Evolutionary conservation across 2,888 invertebrate species (phyloP), one percentile per base, ranked within the genome.

Genomic region (Cheilosia urbana): DNA sequence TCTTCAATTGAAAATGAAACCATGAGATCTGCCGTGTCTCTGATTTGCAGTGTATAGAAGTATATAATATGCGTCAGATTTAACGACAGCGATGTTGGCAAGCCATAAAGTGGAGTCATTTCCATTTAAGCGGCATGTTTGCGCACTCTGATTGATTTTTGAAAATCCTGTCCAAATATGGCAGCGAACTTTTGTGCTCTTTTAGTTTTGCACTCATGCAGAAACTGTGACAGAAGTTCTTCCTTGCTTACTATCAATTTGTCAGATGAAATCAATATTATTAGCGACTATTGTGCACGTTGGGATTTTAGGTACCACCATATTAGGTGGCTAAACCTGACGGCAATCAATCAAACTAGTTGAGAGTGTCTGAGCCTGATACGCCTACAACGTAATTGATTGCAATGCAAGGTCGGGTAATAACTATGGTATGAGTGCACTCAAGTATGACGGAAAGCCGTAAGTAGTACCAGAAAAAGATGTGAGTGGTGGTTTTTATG

Each of bases 1-100:
- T 73, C 51, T 65, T 72, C 58, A 73, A 73, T 65, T 73, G 79
- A 79, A 79, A 79, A 73, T 51, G 72, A 79, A 79, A 79, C 79
- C 73, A 75, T 45, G 40, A 49, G 73, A 66, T 60, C 37, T 80
- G 47, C 24, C 51, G 51, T 73, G 73, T 60, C 72, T 60, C 72
- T 30, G 51, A 37, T 11, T 47, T 15, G 11, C n/a, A 17, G 47
- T 42, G 19, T 60, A 30, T 51, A 45, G 15, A 21, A 51, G 24
- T 24, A 24, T 51, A 24, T 51, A 21, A 24, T 51, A 53, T 30
- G 42, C 65, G 66, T 55, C 79, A 80, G 73, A 73, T 73, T 80
- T 73, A 80, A 73, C 79, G 73, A 60, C 79, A 66, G 73, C 51
- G 65, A 75, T 80, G 66, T 60, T 73, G 58, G 66, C 79, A 66